Conservation (phyloP, 2,888 invertebrate species). For the Gisinianus flammeolus region DNA sequence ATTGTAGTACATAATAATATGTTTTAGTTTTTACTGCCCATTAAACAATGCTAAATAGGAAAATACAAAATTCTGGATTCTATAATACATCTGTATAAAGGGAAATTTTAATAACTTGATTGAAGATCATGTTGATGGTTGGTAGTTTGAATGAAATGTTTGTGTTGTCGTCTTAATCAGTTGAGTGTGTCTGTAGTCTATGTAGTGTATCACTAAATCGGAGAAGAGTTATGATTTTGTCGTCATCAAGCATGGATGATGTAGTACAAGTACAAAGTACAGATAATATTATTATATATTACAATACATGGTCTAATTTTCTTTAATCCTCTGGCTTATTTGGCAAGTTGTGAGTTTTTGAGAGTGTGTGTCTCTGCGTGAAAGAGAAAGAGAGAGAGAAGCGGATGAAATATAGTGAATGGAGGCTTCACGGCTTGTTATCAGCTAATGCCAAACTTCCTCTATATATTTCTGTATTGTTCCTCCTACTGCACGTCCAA, state of each 20-base stretch:
- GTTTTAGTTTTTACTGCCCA: too few relatives aligned
- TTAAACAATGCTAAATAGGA: too few relatives aligned
- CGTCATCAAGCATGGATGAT: too few relatives aligned
- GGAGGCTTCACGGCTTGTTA: conserved; percentile 48
- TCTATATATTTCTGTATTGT: not conserved
- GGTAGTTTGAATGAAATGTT: not conserved
- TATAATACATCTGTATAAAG: too few relatives aligned
- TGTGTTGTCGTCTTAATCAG: not conserved
- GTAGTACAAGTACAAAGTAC: too few relatives aligned
- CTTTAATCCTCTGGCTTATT: not conserved
- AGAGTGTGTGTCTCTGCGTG: not conserved
- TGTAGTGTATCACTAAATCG: too few relatives aligned
- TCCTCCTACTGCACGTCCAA: not conserved
- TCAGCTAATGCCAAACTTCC: conserved; percentile 44
- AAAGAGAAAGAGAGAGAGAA: not conserved
- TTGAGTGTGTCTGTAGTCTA: too few relatives aligned
- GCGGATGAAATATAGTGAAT: conserved; percentile 29
- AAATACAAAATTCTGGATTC: too few relatives aligned
- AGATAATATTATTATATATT: too few relatives aligned
- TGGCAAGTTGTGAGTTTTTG: not conserved
- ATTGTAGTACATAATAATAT: too few relatives aligned
- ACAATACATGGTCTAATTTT: too few relatives aligned
- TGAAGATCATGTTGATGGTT: not conserved
- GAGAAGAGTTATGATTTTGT: too few relatives aligned
- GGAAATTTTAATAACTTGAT: not conserved